Percentiles rank a stretch among this genome's conserved stretches.
These are phyloP conservation scores for Nemopilema nomurai DNA, from an alignment of 30 jellyfish, hydroid and myxozoan species.

Conservation along the genomic window DNA sequence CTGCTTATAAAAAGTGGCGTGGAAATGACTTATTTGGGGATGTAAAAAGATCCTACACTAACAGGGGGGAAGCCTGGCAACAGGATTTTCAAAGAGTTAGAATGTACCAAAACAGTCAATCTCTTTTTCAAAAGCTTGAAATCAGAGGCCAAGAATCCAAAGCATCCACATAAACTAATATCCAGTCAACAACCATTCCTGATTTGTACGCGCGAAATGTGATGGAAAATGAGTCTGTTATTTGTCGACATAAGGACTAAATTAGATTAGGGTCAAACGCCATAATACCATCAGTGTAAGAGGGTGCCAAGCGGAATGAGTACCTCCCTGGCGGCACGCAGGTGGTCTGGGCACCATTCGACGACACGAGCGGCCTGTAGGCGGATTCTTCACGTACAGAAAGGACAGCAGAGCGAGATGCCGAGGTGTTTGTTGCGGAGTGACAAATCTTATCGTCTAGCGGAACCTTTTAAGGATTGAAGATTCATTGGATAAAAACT, in stretches of 20 bases:
- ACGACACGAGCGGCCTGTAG: neutral
- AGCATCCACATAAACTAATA: neutral
- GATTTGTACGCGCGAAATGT: neutral
- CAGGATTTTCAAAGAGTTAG: no score
- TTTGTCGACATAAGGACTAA: neutral
- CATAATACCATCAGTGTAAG: neutral
- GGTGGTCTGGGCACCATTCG: neutral
- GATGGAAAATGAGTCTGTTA: neutral
- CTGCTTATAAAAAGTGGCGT: no score
- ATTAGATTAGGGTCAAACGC: neutral
- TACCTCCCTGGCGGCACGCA: neutral
- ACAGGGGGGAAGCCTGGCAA: no score
- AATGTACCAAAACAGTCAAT: neutral
- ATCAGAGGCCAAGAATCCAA: neutral
- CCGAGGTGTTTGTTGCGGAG: conserved; percentile 20
- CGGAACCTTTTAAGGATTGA: conserved; percentile 30
- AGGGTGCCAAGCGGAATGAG: neutral
- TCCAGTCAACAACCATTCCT: neutral
- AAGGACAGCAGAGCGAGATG: conserved; percentile 6
- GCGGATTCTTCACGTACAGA: neutral
- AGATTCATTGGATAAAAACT: conserved; percentile 19
- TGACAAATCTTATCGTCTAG: conserved; percentile 36
- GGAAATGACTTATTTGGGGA: neutral
- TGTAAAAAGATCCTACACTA: neutral
- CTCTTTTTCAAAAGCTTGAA: neutral